These are phyloP conservation scores for Apteryx owenii DNA, from an alignment of 2,113 vertebrate species.

Conservation along the genomic window DNA sequence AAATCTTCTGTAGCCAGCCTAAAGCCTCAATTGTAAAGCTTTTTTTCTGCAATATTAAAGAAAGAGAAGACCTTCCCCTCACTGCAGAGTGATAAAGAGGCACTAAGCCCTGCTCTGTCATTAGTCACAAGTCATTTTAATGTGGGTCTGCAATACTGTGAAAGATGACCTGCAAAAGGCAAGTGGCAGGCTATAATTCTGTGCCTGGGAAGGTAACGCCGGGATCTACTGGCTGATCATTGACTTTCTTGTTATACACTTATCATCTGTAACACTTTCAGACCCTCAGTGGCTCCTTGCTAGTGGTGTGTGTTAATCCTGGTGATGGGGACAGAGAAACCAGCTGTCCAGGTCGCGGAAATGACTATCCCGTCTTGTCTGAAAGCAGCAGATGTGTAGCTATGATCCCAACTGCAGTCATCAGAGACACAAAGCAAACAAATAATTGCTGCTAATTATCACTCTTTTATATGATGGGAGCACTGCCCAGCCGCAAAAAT, in stretches of 20 bases:
- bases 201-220: not conserved
- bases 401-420: not conserved
- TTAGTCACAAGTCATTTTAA: slow-evolving; percentile 58
- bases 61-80: slow-evolving; percentile 27
- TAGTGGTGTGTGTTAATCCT: not conserved
- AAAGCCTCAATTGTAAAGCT: not conserved
- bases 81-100: slow-evolving; percentile 16
- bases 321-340: not conserved
- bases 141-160: slow-evolving; percentile 36
- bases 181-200: slow-evolving; percentile 26
- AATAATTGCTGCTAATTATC: not conserved
- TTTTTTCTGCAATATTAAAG: slow-evolving; percentile 32
- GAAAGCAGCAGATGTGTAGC: not conserved
- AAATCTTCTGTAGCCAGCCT: slow-evolving; percentile 29
- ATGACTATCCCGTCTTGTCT: not conserved
- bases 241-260: slow-evolving; percentile 47
- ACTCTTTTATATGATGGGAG: not conserved
- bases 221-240: slow-evolving; percentile 29
- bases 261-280: slow-evolving; percentile 40
- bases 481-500: not conserved
- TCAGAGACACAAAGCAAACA: not conserved
- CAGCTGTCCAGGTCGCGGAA: not conserved
- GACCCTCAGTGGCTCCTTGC: not conserved
- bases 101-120: slow-evolving; percentile 20
- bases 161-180: slow-evolving; percentile 45